phyloP scores from a whole-genome alignment of 2,888 invertebrate species.

The Cataglyphis altisquamis region DNA sequence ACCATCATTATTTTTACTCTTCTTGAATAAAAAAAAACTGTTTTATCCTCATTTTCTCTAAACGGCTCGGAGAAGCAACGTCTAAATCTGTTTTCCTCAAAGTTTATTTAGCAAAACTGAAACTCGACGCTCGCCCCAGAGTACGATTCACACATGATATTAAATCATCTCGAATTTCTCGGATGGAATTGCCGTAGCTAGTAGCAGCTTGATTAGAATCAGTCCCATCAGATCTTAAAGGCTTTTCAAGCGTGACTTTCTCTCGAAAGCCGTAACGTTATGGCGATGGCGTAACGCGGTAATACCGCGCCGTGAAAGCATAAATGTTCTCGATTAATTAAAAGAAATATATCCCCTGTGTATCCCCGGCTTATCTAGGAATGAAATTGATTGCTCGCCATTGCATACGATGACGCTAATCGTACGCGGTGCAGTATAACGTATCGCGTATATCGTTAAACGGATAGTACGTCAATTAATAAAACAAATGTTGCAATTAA shows the following conservation, averaged over 20 bases:
- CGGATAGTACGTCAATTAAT: constrained; percentile 65
- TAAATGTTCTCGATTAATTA: constrained; percentile 66
- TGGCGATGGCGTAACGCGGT: constrained; percentile 54
- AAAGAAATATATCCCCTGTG: constrained; percentile 58
- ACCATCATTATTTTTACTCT: constrained; percentile 62
- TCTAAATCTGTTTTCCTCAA: not conserved
- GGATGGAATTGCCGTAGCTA: constrained; percentile 22
- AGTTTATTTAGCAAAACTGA: constrained; percentile 6
- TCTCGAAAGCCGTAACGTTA: constrained; percentile 25
- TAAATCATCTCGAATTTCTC: constrained; percentile 14
- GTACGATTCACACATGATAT: not conserved
- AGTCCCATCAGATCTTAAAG: constrained; percentile 61
- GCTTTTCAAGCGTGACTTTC: constrained; percentile 55
- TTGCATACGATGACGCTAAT: constrained; percentile 67
- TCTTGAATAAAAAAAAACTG: constrained; percentile 61
- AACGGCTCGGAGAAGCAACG: not conserved
- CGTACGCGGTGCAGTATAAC: constrained; percentile 43
- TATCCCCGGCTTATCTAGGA: not conserved
- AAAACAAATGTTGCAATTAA: constrained; percentile 75
- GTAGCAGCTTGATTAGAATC: constrained; percentile 43
- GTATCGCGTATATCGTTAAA: constrained; percentile 45
- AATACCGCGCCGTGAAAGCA: constrained; percentile 39
- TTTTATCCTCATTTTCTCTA: constrained; percentile 19
- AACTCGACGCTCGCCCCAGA: not conserved
- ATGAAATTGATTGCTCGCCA: constrained; percentile 64